Evolutionary conservation across 53 echinoderm and acorn worm genomes (phyloP), one percentile per base, ranked within the genome.

Genomic region (Astropecten irregularis): DNA sequence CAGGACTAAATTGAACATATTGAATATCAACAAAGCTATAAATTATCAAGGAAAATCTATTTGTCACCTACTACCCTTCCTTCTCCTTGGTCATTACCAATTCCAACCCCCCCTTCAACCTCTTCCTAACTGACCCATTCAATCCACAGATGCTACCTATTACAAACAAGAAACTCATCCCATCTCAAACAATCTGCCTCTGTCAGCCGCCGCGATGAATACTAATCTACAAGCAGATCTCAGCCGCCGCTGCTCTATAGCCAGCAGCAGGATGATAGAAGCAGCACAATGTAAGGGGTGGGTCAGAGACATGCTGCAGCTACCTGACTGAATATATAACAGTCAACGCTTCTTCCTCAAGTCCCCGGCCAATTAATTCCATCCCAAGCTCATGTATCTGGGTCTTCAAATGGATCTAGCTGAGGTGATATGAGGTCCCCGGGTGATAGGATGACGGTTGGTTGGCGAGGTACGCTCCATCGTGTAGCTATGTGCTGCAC

Each of bases 401-500:
- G 76, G 76, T 76, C 76, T 57, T 35, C 56, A 55, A 58, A 76
- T 76, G 76, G 76, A 76, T 35, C 23, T 40, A 15, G 73, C 54
- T 23, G 23, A 73, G 71, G 76, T 76, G 58, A 76, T 76, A 58
- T 58, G 67, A 37, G 56, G 57, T 76, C 76, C 76, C 76, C 34
- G 55, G 76, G 57, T 57, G 57, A 40, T 33, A 57, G 57, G 56
- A n/a, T n/a, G n/a, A 23, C 58, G 40, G 6, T 57, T 2, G 21
- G 22, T 73, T 54, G 73, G 37, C 76, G 28, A 58, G 76, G 76
- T 55, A 76, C 37, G 55, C 76, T 76, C 14, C 22, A 76, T 22
- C 31, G 31, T 51, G 13, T 39, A 76, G 40, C 69, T 15, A 76
- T 37, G 58, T 37, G 38, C 35, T 23, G 38, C 58, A 27, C 58